Conservation (phyloP, 1,140 invertebrate genomes). For the Apocrypta bakeri region DNA sequence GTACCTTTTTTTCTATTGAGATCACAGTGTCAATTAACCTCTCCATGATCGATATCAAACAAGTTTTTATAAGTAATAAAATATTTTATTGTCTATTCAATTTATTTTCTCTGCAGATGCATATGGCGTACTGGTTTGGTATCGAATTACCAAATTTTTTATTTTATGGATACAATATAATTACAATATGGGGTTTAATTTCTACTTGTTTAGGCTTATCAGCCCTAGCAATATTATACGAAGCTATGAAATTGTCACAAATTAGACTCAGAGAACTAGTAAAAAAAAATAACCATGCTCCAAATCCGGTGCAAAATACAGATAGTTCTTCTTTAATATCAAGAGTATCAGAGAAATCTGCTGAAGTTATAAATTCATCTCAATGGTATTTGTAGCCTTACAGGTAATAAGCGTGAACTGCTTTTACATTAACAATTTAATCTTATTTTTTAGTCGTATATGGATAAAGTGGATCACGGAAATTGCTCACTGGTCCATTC, state of each 20-base stretch:
- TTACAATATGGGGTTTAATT: conserved; percentile 70
- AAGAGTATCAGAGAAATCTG: conserved; percentile 57
- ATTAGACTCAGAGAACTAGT: conserved; percentile 59
- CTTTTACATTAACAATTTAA: neutral
- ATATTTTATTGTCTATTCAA: neutral
- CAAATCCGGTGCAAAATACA: conserved; percentile 33
- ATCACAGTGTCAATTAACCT: conserved; percentile 19
- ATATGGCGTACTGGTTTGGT: conserved; percentile 78
- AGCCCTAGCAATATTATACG: conserved; percentile 75
- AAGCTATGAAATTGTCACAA: conserved; percentile 76
- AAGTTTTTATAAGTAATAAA: conserved; percentile 30
- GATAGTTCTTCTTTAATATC: conserved; percentile 67
- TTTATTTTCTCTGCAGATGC: conserved; percentile 68
- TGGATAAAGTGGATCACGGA: conserved; percentile 64
- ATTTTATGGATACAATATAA: conserved; percentile 74
- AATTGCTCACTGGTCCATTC: conserved; percentile 69
- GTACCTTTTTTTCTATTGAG: neutral
- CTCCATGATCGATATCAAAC: neutral
- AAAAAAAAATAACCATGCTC: conserved; percentile 40
- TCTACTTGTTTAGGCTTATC: conserved; percentile 75
- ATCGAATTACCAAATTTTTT: conserved; percentile 75
- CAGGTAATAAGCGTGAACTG: conserved; percentile 7
- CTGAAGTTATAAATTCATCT: conserved; percentile 36
- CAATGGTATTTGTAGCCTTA: conserved; percentile 56
- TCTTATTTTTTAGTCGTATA: conserved; percentile 54